Base-by-base conservation (phyloP, 1,140 invertebrate species). In the Calephelis nemesis region DNA sequence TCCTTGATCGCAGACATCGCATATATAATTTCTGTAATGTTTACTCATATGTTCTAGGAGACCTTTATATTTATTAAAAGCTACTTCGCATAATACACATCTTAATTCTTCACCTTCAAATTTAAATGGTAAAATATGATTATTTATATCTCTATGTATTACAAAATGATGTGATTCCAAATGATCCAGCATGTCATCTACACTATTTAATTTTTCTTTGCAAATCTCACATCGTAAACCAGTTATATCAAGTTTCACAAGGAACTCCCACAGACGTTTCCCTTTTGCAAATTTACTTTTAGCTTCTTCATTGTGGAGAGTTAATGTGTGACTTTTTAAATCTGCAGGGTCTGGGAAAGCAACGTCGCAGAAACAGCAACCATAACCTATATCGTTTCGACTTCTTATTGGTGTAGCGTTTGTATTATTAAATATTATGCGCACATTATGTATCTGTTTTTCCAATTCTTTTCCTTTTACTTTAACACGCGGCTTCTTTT, bases 11-110 rank as follows among this genome's bases (percentile, higher is more conserved):
- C 84, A 86, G 1, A 74, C 68, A 0, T 82, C 71, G 13, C 84
- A 86, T 0, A 86, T 50, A 45, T 74, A 82, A 67, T 82, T 82
- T 9, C 66, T 68, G 45, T 76, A 82, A 73, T 84, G 82, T 0
- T 68, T 48, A 12, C 75, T 81, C 73, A 82, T 81, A 63, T 84
- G 84, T 42, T 75, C 70, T 4, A 75, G 62, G 0, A 86, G 50
- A 1, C 63, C n/a, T 62, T 72, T 76, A 60, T 78, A 83, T 5
- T 76, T 75, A 47, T 70, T 62, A 58, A 74, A 83, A 0, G 62
- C 13, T 8, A 68, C 47, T 3, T 42, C 9, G 19, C 77, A 83
- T 1, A 64, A n/a, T 7, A 48, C 60, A 64, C 76, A 79, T 19
- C 62, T 62, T 5, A 76, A 63, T 8, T 71, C 62, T 10, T 81